These are phyloP conservation scores for Hyperoodon ampullatus DNA, from an alignment of 2,113 vertebrate species.

Conservation along the genomic window DNA sequence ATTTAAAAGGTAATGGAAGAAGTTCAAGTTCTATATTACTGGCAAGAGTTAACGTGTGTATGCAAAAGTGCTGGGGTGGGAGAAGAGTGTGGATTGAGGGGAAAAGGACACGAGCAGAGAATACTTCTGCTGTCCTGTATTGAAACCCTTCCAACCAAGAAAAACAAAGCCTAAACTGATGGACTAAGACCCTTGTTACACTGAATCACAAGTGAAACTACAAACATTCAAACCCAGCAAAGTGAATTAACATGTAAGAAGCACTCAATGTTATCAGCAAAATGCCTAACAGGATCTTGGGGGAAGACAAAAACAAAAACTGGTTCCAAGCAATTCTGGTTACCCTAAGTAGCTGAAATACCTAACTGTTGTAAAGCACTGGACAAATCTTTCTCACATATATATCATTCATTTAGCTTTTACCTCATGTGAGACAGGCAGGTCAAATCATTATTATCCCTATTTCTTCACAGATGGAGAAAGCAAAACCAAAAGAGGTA, in stretches of 20 bases:
- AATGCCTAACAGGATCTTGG: background rate
- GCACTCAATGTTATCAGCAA: background rate
- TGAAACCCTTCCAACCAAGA: background rate
- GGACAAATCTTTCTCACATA: background rate
- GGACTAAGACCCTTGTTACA: background rate
- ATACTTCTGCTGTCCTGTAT: background rate
- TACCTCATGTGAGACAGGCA: background rate
- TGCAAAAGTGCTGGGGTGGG: background rate
- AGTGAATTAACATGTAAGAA: background rate
- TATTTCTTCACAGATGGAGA: background rate
- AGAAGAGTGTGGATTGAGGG: background rate
- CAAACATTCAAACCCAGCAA: background rate
- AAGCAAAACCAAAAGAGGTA: background rate
- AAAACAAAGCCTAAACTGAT: background rate
- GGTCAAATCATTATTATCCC: background rate
- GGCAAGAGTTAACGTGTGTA: background rate
- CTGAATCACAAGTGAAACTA: conserved; percentile 7
- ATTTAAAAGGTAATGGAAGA: background rate
- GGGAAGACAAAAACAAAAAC: conserved; percentile 8
- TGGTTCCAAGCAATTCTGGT: background rate
- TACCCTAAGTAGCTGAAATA: background rate
- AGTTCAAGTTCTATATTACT: background rate
- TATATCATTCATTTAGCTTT: background rate
- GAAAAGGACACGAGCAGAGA: background rate
- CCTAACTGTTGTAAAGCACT: background rate